Evolutionary conservation across 2,888 invertebrate genomes (phyloP).

Genomic region (Pantelozetes paolii): DNA sequence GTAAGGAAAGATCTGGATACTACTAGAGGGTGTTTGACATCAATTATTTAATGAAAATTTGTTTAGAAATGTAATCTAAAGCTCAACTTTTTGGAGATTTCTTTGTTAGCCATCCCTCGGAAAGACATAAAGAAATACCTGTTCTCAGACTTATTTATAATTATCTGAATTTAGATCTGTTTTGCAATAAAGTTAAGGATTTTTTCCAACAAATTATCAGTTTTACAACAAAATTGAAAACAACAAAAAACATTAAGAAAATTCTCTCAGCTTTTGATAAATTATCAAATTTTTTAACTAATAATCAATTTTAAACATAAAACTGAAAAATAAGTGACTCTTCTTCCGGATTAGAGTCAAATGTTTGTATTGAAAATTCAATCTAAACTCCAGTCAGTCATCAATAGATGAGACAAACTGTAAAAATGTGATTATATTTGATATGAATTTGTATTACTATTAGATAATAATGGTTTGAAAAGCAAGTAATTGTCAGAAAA

Average conservation of each 20-base stretch:
- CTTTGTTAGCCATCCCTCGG: neutral
- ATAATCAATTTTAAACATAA: neutral
- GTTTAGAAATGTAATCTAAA: neutral
- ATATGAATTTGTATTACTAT: neutral
- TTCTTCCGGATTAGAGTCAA: conserved; percentile 20
- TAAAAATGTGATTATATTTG: neutral
- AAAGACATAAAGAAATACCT: neutral
- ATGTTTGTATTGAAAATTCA: neutral
- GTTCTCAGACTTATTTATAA: neutral
- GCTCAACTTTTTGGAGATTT: neutral
- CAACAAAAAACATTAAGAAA: neutral
- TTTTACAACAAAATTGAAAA: neutral
- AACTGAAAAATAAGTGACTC: no score
- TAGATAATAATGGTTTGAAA: neutral
- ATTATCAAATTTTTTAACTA: neutral
- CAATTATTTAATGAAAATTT: neutral
- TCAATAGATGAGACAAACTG: neutral
- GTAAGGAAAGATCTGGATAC: neutral
- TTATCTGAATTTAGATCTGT: conserved; percentile 1
- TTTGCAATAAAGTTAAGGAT: neutral
- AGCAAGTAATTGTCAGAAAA: neutral
- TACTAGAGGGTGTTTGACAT: no score
- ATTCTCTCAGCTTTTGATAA: neutral
- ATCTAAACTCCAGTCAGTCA: neutral
- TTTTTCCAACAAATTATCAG: conserved; percentile 5